Evolutionary conservation across 2,113 vertebrate genomes (phyloP), one percentile per base, ranked within the genome.

Genomic region (Tympanuchus pallidicinctus): DNA sequence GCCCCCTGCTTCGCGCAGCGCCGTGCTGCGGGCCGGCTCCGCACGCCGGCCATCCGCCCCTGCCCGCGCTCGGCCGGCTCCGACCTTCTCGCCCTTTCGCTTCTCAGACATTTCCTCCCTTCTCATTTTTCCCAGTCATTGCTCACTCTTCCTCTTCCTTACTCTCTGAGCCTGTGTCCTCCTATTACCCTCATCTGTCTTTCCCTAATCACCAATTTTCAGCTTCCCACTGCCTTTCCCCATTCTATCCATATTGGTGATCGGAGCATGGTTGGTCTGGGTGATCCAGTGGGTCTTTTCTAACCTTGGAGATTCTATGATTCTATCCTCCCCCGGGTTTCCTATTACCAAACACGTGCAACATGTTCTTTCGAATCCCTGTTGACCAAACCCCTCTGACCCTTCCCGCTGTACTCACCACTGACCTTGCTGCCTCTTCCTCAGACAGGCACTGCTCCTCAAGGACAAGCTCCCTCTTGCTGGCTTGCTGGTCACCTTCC

Each of bases 1-100:
- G 94, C 95, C 60, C 81, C 69, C 88, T 42, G 60, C 82, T 74
- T 7, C 1, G 56, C 42, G n/a, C 88, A 8, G 86, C 97, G 1
- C 61, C 4, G 25, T 64, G 71, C 86, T 42, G 72, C 82, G 71
- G 48, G 20, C 72, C 93, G 94, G 87, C 94, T 54, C 43, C 79
- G 24, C 7, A 1, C 27, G 30, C 61, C 18, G 13, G 91, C 38
- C 77, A 28, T 14, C 54, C 32, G 28, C 3, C 56, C 36, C 64
- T 3, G 48, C 6, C 2, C 21, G 38, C 36, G 38, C 4, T 2
- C 4, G 6, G 5, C 14, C 30, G 14, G 73, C 14, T 27, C 27
- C 60, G 3, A 0, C 43, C 27, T 17, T 22, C 92, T 43, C 15
- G 77, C 21, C 70, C 86, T 42, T 50, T 67, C 59, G 25, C 52